A percentile compares a stretch with the other conserved stretches of the same genome.
These are phyloP conservation scores for Ammodytes marinus DNA, from an alignment of 2,113 vertebrate species.

Conservation along the genomic window DNA sequence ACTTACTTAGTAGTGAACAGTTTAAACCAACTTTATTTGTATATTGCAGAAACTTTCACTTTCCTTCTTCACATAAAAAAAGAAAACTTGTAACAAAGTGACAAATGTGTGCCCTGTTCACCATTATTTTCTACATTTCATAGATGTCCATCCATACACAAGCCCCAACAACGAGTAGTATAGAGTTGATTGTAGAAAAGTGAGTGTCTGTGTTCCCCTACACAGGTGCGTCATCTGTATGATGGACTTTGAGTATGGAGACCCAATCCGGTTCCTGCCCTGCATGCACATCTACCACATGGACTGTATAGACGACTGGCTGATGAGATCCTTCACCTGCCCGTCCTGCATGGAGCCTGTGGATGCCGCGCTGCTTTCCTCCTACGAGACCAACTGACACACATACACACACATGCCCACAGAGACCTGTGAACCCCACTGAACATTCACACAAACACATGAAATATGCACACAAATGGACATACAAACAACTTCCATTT, in stretches of 20 bases:
- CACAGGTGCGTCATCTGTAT: constrained; percentile 98
- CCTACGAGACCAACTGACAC: constrained; percentile 97
- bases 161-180: not conserved
- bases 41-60: not conserved
- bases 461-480: constrained; percentile 44
- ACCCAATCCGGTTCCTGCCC: constrained; percentile 98
- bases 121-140: not conserved
- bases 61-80: not conserved
- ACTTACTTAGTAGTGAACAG: not conserved
- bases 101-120: not conserved
- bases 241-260: constrained; percentile 99
- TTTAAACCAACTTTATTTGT: not conserved
- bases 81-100: too few species aligned
- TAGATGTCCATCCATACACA: not conserved
- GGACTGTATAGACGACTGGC: constrained; percentile 99
- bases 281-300: constrained; percentile 99
- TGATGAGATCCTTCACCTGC: constrained; percentile 99
- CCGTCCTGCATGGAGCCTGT: constrained; percentile 99
- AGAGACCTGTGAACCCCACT: constrained; percentile 26
- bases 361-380: constrained; percentile 96
- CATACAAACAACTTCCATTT: constrained; percentile 38
- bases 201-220: constrained; percentile 7
- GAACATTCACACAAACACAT: constrained; percentile 16
- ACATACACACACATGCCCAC: constrained; percentile 1
- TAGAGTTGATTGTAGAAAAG: not conserved